Evolutionary conservation across 2,113 vertebrate species (phyloP), one percentile per base, ranked within the genome.

Genomic region (Larimichthys crocea): DNA sequence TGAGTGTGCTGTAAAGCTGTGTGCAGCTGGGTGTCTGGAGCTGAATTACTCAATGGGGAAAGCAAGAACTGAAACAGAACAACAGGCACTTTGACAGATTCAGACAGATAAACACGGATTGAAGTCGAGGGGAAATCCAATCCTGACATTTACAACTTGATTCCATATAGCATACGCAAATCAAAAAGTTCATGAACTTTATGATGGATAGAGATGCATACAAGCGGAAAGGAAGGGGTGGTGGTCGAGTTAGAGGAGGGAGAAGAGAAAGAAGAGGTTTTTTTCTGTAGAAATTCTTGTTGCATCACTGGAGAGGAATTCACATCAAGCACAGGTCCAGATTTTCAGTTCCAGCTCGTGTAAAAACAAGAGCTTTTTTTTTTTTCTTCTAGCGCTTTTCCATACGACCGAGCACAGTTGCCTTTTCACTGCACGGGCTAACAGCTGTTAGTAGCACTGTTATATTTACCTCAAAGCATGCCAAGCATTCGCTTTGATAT

Each of bases 291-390:
- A 91, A 91, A 77, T 86, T 86, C 75, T 75, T 42, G 56, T 93
- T 93, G 92, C 93, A 91, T 94, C 92, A 93, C 63, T 59, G 79
- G 53, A 81, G 84, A 91, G 71, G 93, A 94, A 94, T 94, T 90
- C 73, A 42, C 81, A 77, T 85, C 49, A 55, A 91, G 88, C 74
- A 1, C 72, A 76, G 81, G 74, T 91, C 87, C 86, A 93, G 86
- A 89, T 83, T 86, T 87, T 88, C 49, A 50, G 70, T 26, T 61
- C 74, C 55, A 46, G 19, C 73, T 53, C 52, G 16, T 42, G 79
- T 26, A 26, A 90, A 87, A 90, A 84, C 79, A 76, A 79, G 52
- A 87, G 55, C 35, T 69, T 78, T 85, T 53, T 84, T 74, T 52
- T 69, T 76, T 85, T 53, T 84, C 84, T 29, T 35, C 76, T 52